phyloP scores from a whole-genome alignment of 2,797 vertebrate species.

The Lophura swinhoii region DNA sequence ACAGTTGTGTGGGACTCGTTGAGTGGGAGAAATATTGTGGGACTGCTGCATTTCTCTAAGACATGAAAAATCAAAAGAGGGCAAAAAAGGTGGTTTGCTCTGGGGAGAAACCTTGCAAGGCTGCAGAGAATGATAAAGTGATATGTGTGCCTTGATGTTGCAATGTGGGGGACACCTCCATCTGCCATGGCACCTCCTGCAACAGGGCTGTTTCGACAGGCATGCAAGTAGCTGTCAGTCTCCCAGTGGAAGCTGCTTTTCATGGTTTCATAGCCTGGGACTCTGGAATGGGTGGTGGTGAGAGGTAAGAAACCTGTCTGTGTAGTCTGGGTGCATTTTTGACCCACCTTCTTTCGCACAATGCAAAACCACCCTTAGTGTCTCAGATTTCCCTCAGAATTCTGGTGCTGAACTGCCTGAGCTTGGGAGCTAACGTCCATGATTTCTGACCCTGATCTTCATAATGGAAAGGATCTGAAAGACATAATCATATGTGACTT shows the following conservation, averaged over 20 bases:
- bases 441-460: neutral
- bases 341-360: neutral
- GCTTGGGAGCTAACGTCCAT: neutral
- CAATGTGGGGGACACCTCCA: rapidly evolving
- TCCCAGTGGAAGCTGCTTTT: neutral
- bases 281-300: neutral
- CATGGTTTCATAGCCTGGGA: neutral
- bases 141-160: neutral
- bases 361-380: neutral
- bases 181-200: neutral
- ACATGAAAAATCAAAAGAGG: neutral
- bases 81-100: neutral
- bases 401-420: neutral
- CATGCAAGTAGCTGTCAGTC: rapidly evolving
- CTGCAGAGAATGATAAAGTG: neutral
- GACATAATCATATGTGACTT: neutral
- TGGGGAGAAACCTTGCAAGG: neutral
- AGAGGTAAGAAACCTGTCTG: neutral
- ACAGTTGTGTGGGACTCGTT: neutral
- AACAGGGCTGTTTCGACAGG: rapidly evolving
- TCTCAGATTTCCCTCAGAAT: neutral
- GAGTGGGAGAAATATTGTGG: neutral
- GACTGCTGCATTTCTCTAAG: neutral
- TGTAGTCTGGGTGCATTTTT: neutral
- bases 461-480: neutral